A percentile compares a stretch with the other conserved stretches of the same genome.
phyloP scores from a whole-genome alignment of 2,113 vertebrate genomes.

The Sturnus vulgaris region DNA sequence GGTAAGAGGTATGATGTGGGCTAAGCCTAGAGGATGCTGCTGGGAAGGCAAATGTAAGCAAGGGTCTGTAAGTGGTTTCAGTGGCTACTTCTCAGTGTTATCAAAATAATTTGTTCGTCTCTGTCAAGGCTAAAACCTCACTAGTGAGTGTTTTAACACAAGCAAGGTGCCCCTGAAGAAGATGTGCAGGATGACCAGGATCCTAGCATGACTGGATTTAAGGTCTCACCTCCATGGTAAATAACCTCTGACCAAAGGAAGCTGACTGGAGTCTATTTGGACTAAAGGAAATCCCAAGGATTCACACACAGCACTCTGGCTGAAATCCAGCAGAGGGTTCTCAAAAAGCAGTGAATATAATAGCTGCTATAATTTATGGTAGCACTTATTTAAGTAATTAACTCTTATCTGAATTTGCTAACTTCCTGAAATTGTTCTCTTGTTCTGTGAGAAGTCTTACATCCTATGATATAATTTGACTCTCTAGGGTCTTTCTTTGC shows the following conservation, averaged over 20 bases:
- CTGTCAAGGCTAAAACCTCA: not conserved
- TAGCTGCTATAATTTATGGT: slow-evolving; percentile 19
- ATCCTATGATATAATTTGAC: slow-evolving; percentile 11
- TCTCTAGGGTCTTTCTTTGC: not conserved
- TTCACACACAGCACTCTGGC: not conserved
- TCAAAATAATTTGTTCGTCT: not conserved
- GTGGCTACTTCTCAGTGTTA: not conserved
- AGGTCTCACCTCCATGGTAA: not conserved
- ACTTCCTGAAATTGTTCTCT: slow-evolving; percentile 50
- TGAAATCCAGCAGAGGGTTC: not conserved
- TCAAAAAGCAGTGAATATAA: not conserved
- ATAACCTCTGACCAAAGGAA: not conserved
- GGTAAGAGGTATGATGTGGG: not conserved
- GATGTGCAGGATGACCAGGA: not conserved
- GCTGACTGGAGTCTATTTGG: not conserved
- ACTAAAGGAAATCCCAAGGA: not conserved
- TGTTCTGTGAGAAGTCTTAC: slow-evolving; percentile 39
- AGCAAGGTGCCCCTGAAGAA: not conserved
- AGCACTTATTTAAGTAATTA: slow-evolving; percentile 39
- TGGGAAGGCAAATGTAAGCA: not conserved
- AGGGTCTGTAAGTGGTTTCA: not conserved
- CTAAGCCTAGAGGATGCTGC: not conserved
- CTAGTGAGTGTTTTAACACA: not conserved
- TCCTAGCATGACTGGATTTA: not conserved
- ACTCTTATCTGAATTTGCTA: slow-evolving; percentile 36